These are phyloP conservation scores for Penaeus japonicus DNA, from an alignment of 1,140 invertebrate genomes.

Conservation along the genomic window DNA sequence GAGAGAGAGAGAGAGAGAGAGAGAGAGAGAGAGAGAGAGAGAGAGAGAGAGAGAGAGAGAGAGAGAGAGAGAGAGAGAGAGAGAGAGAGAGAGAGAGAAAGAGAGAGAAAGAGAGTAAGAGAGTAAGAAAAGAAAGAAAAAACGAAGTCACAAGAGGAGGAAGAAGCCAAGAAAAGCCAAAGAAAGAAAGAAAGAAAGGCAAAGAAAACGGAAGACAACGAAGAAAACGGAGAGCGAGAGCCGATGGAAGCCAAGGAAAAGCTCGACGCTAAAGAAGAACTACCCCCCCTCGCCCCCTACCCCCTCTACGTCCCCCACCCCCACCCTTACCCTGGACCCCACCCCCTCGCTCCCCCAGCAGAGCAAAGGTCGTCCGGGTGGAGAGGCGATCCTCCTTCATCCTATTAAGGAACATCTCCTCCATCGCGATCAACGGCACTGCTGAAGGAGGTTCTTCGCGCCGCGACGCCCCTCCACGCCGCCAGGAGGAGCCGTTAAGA, in stretches of 20 bases:
- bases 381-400: background rate
- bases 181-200: background rate
- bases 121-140: background rate
- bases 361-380: no score
- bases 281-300: no score
- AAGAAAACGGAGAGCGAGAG: background rate
- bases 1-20: no score
- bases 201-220: background rate
- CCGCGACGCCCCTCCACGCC: background rate
- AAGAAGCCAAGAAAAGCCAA: background rate
- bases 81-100: background rate
- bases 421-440: slow-evolving; percentile 9
- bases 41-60: background rate
- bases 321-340: no score
- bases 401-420: slow-evolving; percentile 28
- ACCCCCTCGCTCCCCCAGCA: no score
- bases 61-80: background rate
- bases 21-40: background rate
- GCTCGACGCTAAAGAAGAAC: background rate
- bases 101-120: background rate
- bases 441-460: no score
- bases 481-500: slow-evolving; percentile 16
- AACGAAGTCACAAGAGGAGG: background rate
- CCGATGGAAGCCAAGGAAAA: background rate
- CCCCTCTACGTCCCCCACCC: no score